Evolutionary conservation across 2,113 vertebrate genomes (phyloP).

Genomic region (Ptyas mucosa): DNA sequence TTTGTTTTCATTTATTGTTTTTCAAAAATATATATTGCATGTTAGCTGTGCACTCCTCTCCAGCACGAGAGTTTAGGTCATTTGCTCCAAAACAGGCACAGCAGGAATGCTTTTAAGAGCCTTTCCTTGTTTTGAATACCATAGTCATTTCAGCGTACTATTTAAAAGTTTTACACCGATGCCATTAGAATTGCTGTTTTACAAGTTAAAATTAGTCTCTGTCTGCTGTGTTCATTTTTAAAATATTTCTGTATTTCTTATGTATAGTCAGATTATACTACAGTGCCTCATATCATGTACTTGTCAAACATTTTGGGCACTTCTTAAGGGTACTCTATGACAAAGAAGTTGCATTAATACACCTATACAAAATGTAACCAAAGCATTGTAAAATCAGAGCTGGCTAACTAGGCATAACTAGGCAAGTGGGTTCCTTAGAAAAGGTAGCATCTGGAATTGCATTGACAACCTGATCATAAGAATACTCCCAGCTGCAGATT

Average conservation of each 20-base stretch:
- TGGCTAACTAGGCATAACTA: not conserved
- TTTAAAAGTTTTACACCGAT: not conserved
- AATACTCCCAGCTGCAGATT: not conserved
- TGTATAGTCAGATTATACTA: not conserved
- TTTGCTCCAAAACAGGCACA: not conserved
- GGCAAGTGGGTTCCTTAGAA: not conserved
- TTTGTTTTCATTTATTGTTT: not conserved
- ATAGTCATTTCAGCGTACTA: not conserved
- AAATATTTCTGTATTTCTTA: not conserved
- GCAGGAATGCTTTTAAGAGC: conserved; percentile 1
- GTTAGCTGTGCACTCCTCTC: not conserved
- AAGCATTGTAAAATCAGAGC: not conserved
- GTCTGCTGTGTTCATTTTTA: not conserved
- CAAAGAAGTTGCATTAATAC: not conserved
- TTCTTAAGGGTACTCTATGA: not conserved
- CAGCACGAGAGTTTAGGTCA: not conserved
- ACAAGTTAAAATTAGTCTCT: not conserved
- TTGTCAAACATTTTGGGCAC: not conserved
- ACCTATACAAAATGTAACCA: not conserved
- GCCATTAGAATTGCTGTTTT: not conserved
- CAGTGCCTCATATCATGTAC: not conserved
- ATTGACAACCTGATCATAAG: not conserved
- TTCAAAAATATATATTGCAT: not conserved
- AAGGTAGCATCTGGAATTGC: not conserved
- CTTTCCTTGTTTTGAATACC: not conserved